Base-by-base conservation (phyloP, 2,888 invertebrate species). In the Idaea dimidiata region DNA sequence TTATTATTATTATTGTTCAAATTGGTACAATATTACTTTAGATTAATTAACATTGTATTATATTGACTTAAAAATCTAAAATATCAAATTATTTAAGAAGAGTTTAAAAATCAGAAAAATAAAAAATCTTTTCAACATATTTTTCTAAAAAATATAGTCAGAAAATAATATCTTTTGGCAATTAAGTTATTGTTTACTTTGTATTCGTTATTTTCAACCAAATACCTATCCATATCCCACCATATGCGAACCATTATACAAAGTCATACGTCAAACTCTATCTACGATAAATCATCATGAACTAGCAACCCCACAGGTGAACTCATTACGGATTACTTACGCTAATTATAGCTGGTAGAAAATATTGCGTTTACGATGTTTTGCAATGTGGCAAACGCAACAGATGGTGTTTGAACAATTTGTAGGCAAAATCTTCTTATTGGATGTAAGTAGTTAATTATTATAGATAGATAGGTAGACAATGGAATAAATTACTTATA, bases 241-340 rank as follows among this genome's bases (percentile, higher is more conserved):
- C 66, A 64, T 62, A 61, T 65, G 66, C 60, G 66, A 58, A 59
- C 65, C 66, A 64, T 64, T 62, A 68, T 62, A 66, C 65, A 61
- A 57, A 66, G 64, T 69, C 68, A 71, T 69, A 70, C 70, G 71
- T 71, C 69, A 68, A 66, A 69, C 59, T 59, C 17, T 64, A 68
- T 64, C 59, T 55, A 66, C 65, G 67, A 69, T 72, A 70, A 69
- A 70, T 68, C 67, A 69, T 62, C 33, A 60, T 55, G 58, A 43
- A 43, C 56, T 68, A 66, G 56, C 63, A 66, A 65, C 66, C 66
- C 68, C 62, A 81, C 90, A 91, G 91, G 91, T 91, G 89, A 89
- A 84, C 82, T 84, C 80, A 87, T 89, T 89, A 89, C 67, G 82
- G 86, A 89, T 90, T 89, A 88, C 80, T 78, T 79, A 84, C 87